Evolutionary conservation across 2,888 invertebrate species (phyloP).

Genomic region (Yponomeuta cagnagella): DNA sequence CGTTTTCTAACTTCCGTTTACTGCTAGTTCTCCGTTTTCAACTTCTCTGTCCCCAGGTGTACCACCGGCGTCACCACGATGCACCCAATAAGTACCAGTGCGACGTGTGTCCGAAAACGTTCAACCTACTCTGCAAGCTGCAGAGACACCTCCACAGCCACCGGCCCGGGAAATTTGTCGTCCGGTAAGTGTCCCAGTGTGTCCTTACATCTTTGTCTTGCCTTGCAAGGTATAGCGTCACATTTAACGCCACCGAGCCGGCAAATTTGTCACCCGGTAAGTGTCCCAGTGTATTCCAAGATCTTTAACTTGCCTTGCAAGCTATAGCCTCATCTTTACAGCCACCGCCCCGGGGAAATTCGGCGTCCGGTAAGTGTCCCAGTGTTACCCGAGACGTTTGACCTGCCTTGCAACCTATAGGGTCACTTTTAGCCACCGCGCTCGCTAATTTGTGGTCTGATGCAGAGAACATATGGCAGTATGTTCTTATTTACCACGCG

Average conservation of each 20-base stretch:
- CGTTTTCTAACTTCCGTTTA: too few relatives aligned
- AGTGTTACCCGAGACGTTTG: background rate
- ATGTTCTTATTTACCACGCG: too few relatives aligned
- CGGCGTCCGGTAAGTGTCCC: slow-evolving; percentile 27
- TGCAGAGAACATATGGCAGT: too few relatives aligned
- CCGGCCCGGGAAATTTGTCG: slow-evolving; percentile 36
- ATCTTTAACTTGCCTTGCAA: slow-evolving; percentile 52
- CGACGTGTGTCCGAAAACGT: slow-evolving; percentile 53
- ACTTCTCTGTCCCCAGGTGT: slow-evolving; percentile 35
- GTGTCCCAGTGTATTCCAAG: slow-evolving; percentile 41
- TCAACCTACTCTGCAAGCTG: slow-evolving; percentile 52
- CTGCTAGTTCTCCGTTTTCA: too few relatives aligned
- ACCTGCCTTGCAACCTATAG: slow-evolving; percentile 14
- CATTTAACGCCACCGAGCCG: too few relatives aligned
- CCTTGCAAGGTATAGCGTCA: too few relatives aligned
- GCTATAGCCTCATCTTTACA: slow-evolving; percentile 28
- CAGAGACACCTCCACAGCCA: slow-evolving; percentile 48
- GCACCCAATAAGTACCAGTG: slow-evolving; percentile 43
- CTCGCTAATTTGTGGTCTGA: too few relatives aligned
- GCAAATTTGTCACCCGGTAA: too few relatives aligned
- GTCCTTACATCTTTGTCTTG: too few relatives aligned
- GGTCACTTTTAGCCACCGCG: slow-evolving; percentile 12
- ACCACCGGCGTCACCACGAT: slow-evolving; percentile 54
- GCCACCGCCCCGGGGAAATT: slow-evolving; percentile 40
- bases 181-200: slow-evolving; percentile 20